Evolutionary conservation across 2,797 vertebrate genomes (phyloP), one percentile per base, ranked within the genome.

Genomic region (Bryconaethiops microstoma): DNA sequence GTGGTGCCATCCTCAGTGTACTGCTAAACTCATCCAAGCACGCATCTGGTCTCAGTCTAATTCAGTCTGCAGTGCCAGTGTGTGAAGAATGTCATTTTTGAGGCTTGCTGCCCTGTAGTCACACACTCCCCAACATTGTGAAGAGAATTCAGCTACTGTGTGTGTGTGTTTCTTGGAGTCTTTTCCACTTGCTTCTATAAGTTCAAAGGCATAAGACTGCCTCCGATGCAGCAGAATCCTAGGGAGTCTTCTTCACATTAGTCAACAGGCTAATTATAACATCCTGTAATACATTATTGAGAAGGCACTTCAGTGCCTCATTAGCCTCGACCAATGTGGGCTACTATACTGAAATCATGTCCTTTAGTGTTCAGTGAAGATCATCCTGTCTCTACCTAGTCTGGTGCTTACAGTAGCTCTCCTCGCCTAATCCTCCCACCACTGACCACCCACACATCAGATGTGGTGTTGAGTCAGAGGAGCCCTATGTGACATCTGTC

Each of bases 391-490:
- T 73, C 8, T 39, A 54, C 10, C 25, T 29, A 14, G 29, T 35
- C 8, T 1, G 59, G 54, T 4, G 23, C 50, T 54, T 54, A 71
- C n/a, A 55, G 19, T 21, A 50, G 54, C 59, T 40, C 63, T 62
- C 62, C 65, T 12, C 23, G 50, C 40, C 50, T 54, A 68, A 57
- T 42, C 54, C 82, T 78, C 74, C 64, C 62, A 48, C 54, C 76
- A 19, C 13, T 8, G 21, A 42, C 25, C 76, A 29, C 76, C 55
- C 67, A 77, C 74, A 48, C 62, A n/a, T 81, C 76, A 77, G 70
- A 74, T 83, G 79, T n/a, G 64, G 23, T 42, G 79, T 55, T 83
- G 82, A 81, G 55, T 86, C 79, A 71, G 74, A 74, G 13, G 4
- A 12, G 70, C 48, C 69, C 65, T 71, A 55, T 2, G 39, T 23